Conservation (phyloP, 2,888 invertebrate genomes). For the Ennomos quercinarius region DNA sequence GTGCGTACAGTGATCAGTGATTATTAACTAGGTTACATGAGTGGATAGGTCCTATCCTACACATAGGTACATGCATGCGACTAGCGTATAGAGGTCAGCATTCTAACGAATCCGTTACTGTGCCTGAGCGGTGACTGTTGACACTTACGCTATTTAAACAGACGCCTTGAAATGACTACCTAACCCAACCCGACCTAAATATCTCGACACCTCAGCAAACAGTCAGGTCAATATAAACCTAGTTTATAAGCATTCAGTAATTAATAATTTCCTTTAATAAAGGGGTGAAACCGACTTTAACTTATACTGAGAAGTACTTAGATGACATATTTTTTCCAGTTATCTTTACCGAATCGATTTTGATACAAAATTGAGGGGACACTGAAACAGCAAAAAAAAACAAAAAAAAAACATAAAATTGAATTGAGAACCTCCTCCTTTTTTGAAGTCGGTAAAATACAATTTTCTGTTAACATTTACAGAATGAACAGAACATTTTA, state of each 20-base stretch:
- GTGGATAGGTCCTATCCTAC: background rate
- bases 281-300: too few relatives aligned
- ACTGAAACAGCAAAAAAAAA: too few relatives aligned
- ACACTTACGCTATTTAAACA: slow-evolving; percentile 23
- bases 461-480: slow-evolving; percentile 2
- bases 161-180: slow-evolving; percentile 23
- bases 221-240: too few relatives aligned
- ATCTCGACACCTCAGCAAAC: background rate
- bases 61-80: slow-evolving; percentile 24
- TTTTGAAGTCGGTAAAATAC: background rate
- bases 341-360: too few relatives aligned
- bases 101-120: slow-evolving; percentile 24
- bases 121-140: slow-evolving; percentile 15
- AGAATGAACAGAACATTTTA: background rate
- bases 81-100: slow-evolving; percentile 22
- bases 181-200: slow-evolving; percentile 21
- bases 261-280: too few relatives aligned
- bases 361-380: too few relatives aligned
- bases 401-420: too few relatives aligned
- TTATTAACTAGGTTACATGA: background rate
- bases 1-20: too few relatives aligned
- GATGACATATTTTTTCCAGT: too few relatives aligned
- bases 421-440: too few relatives aligned
- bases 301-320: too few relatives aligned
- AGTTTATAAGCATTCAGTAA: too few relatives aligned